These are phyloP conservation scores for Microctenopoma steveboyesi DNA, from an alignment of 2,797 vertebrate genomes.

Conservation along the genomic window DNA sequence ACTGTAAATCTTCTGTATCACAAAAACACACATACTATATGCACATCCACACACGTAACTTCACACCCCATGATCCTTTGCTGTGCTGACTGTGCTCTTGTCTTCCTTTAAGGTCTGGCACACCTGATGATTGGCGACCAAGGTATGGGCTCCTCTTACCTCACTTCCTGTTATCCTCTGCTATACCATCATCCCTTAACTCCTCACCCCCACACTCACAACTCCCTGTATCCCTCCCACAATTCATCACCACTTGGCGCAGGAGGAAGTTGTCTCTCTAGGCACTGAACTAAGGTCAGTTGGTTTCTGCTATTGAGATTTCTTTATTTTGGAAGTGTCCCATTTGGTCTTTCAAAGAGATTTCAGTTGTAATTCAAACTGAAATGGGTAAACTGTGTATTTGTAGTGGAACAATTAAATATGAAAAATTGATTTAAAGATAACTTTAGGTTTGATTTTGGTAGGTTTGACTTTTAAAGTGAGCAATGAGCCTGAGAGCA, in stretches of 20 bases:
- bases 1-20: constrained; percentile 48
- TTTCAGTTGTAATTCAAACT: constrained; percentile 44
- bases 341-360: constrained; percentile 38
- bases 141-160: constrained; percentile 94
- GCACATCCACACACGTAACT: constrained; percentile 34
- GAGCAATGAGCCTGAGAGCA: constrained; percentile 61
- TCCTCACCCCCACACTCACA: constrained; percentile 62
- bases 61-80: constrained; percentile 92
- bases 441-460: constrained; percentile 20
- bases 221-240: constrained; percentile 80
- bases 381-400: constrained; percentile 32
- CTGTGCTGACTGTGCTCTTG: constrained; percentile 99
- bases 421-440: constrained; percentile 28
- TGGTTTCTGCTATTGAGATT: constrained; percentile 63
- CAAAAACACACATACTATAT: constrained; percentile 28
- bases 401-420: constrained; percentile 32
- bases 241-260: constrained; percentile 83
- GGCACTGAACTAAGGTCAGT: constrained; percentile 80
- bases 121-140: constrained; percentile 99
- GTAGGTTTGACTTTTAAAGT: constrained; percentile 20
- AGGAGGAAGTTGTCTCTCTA: constrained; percentile 83
- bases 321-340: constrained; percentile 37
- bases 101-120: constrained; percentile 99
- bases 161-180: constrained; percentile 91
- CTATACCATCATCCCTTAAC: constrained; percentile 83